Evolutionary conservation across 1,140 invertebrate species (phyloP).

Genomic region (Drosophila teissieri): DNA sequence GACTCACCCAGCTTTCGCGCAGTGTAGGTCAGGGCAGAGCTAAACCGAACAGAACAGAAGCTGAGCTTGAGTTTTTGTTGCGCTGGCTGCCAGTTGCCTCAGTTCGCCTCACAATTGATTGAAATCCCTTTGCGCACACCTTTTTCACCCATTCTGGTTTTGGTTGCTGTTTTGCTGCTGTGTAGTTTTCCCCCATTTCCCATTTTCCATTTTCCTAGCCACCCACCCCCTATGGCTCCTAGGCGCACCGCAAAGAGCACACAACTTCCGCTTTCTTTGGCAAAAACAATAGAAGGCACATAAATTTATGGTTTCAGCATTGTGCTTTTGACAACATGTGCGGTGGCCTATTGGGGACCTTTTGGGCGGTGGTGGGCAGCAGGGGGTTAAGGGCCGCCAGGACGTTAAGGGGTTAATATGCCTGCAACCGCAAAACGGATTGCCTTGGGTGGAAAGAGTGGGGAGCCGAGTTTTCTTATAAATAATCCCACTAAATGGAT

Average conservation of each 20-base stretch:
- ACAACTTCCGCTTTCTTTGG: constrained; percentile 81
- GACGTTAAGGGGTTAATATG: constrained; percentile 81
- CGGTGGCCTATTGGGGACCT: constrained; percentile 53
- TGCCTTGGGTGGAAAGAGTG: constrained; percentile 45
- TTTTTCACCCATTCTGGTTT: constrained; percentile 53
- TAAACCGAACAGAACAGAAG: constrained; percentile 33
- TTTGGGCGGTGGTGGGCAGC: neutral
- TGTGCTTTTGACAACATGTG: constrained; percentile 81
- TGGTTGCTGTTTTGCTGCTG: constrained; percentile 41
- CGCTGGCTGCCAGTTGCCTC: constrained; percentile 56
- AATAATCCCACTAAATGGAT: constrained; percentile 81
- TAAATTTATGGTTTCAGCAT: constrained; percentile 83
- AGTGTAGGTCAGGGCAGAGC: constrained; percentile 25
- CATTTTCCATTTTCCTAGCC: constrained; percentile 16
- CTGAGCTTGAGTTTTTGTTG: constrained; percentile 78
- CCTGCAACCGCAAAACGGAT: constrained; percentile 80
- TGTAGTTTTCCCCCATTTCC: constrained; percentile 46
- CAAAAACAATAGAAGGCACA: constrained; percentile 83
- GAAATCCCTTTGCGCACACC: constrained; percentile 79
- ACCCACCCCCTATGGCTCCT: constrained; percentile 12
- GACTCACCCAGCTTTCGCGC: neutral
- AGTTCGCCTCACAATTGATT: constrained; percentile 75
- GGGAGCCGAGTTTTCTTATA: constrained; percentile 69
- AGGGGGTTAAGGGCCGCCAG: constrained; percentile 4
- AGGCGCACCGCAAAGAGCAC: constrained; percentile 27